Evolutionary conservation across 2,888 invertebrate species (phyloP), one percentile per base, ranked within the genome.

Genomic region (Agriopis marginaria): DNA sequence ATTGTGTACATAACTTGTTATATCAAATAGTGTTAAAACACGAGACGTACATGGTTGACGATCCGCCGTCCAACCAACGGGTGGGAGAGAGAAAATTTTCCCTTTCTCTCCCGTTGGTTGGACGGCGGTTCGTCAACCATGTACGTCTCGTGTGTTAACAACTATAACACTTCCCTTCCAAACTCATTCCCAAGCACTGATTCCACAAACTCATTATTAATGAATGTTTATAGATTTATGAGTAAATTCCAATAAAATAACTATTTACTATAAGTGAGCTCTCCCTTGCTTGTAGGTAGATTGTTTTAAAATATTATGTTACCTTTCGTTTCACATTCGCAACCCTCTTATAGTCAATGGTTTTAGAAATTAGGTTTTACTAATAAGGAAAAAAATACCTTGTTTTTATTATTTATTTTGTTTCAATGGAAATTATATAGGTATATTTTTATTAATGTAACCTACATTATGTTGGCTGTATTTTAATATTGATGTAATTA

Each of bases 401-500:
- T 93, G 93, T 93, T 94, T 92, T 94, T 93, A 92, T 93, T 92
- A 92, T 94, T 93, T 93, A 92, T 89, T 93, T 93, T 93, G 93
- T 94, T 93, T 92, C 89, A 89, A 90, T 90, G 86, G 85, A 92
- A 93, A 92, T 91, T 91, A 91, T 91, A 93, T 92, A 93, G 92
- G 93, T 92, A 94, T 94, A 94, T 94, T 94, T 90, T 93, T 93
- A 93, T 93, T 92, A 94, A 92, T 91, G 91, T 92, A 91, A 93
- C 92, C 93, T 94, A 92, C 90, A 90, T 94, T 93, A 92, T 90
- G 93, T 93, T 93, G 93, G 94, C 93, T 93, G 92, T 93, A 93
- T 92, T 93, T 94, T 92, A 94, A 94, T 91, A 94, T 94, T 91
- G 91, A 94, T 93, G 93, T 94, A 92, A 93, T 92, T 93, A 94